Evolutionary conservation across 2,113 vertebrate species (phyloP).

Genomic region (Oxygymnocypris stewartii): DNA sequence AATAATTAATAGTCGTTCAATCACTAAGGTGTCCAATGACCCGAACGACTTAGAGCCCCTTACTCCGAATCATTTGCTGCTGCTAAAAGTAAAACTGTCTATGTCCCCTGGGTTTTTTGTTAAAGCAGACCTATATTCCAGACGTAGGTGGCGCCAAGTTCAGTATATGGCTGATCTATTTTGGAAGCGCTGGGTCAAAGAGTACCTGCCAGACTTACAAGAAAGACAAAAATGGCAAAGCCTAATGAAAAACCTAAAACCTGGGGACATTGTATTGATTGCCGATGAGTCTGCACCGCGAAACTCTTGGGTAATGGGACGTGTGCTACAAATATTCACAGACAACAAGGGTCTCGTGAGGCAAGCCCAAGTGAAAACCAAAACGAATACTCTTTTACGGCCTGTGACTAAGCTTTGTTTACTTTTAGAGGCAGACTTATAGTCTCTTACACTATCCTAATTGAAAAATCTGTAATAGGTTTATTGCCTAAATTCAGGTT

Average conservation of each 20-base stretch:
- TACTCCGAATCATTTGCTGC: too few relatives aligned
- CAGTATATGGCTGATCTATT: too few relatives aligned
- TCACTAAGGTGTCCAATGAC: too few relatives aligned
- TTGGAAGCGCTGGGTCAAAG: too few relatives aligned
- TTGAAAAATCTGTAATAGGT: neutral
- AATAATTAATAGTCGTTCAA: too few relatives aligned
- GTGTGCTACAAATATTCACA: neutral
- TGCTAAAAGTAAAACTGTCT: too few relatives aligned
- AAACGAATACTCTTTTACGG: neutral
- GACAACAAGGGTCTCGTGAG: neutral
- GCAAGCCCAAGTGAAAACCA: neutral
- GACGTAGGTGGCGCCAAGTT: too few relatives aligned
- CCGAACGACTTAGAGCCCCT: too few relatives aligned
- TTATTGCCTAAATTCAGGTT: neutral
- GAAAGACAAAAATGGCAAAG: too few relatives aligned
- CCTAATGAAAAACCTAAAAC: neutral
- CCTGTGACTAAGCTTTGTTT: neutral
- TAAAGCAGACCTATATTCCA: too few relatives aligned
- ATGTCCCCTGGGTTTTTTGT: too few relatives aligned
- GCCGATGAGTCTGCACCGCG: neutral
- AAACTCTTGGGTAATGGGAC: neutral
- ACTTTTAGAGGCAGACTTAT: neutral
- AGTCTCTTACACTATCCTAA: neutral
- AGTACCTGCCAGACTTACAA: too few relatives aligned
- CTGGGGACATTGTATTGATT: slow-evolving; percentile 3